Base-by-base conservation (phyloP, 2,113 vertebrate genomes). In the Tachycineta bicolor region DNA sequence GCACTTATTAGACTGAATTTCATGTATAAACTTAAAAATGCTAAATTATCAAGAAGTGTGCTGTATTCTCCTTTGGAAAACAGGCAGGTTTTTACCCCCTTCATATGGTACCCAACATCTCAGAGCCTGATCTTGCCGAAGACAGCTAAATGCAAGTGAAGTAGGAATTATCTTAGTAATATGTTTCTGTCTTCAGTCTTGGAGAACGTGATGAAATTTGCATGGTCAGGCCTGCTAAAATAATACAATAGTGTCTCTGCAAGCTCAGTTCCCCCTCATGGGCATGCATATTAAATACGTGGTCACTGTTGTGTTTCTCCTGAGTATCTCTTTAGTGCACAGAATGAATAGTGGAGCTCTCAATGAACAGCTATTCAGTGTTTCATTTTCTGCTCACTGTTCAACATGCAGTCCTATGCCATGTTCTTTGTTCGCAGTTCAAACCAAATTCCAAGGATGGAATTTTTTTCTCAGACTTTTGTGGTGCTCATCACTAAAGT, bases 321-420 rank as follows among this genome's bases (percentile, higher is more conserved):
- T 89, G 81, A 91, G 93, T 94, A 93, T 95, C 94, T 96, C 91
- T 96, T 96, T 89, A 91, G 89, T 43, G 81, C 4, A 0, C 83
- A 53, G 93, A 85, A 84, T 96, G 96, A 97, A 96, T 96, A 95
- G 95, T 6, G 0, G 53, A 41, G 87, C 87, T 83, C 62, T 87
- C 87, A 93, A 87, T 93, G 95, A 96, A 82, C 95, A 87, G 81
- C 95, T 96, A 95, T 97, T 97, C 96, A 96, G 91, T 94, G 91
- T 95, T 97, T 91, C 95, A 93, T 89, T 97, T 96, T 95, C 93
- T 87, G 50, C 94, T 94, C 53, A 29, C 94, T 96, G 89, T 94
- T 96, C 94, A 87, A 87, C 70, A 53, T 85, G 91, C 93, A 69
- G 77, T 82, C 69, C 78, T 84, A 29, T 73, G 93, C 93, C 50